Evolutionary conservation across 2,113 vertebrate genomes (phyloP), one percentile per base, ranked within the genome.

Genomic region (Gallinago media): DNA sequence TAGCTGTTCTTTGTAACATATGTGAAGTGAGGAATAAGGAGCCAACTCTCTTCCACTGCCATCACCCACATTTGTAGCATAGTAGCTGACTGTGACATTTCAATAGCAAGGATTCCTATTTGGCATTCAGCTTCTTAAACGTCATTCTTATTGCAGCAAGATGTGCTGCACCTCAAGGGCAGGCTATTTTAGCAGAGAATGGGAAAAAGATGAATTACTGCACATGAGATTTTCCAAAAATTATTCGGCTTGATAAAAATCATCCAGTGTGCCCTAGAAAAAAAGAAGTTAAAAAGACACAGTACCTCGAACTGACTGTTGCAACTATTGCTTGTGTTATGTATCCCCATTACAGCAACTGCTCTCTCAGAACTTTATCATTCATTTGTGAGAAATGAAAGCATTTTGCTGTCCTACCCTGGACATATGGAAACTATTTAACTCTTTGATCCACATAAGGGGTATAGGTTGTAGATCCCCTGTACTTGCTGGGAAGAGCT

Each of bases 31-130:
- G 44, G 12, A 86, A 38, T 49, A 29, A 65, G 38, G 22, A 94
- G 44, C 62, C 84, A 88, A 2, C 13, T 71, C 40, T 63, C 22
- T 87, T 87, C 56, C 42, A 38, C 58, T 79, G 49, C 20, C 34
- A 34, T 76, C 92, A 93, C n/a, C 49, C 36, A 73, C 49, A 47
- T 86, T 84, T 89, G 14, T 91, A 31, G 91, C 46, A 4, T 49
- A 55, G 65, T 78, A 66, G 49, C 63, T 70, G 88, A 71, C 76
- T 84, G 34, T 86, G 93, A 72, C 61, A 89, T 94, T 94, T 96
- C 44, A 50, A 29, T n/a, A 95, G 52, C 61, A 89, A 90, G 44
- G 66, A 85, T 74, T 89, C 73, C 77, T 89, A 22, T 61, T 91
- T 79, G 54, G 63, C 74, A 68, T 92, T 94, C 81, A 67, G 58